Evolutionary conservation across 2,113 vertebrate genomes (phyloP).

Genomic region (Grallaria varia): DNA sequence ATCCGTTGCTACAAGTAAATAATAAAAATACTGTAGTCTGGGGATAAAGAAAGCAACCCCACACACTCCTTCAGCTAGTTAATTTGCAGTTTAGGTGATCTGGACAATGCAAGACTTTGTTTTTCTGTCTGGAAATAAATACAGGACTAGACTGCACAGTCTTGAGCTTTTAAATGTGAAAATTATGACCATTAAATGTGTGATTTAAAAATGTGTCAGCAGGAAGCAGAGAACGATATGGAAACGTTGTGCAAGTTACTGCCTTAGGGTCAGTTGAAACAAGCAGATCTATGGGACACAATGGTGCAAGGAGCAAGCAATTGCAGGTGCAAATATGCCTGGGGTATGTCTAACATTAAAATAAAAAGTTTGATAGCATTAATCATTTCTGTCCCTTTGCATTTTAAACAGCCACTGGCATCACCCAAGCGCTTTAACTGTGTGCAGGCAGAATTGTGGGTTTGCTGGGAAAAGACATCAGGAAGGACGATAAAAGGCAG

Average conservation of each 20-base stretch:
- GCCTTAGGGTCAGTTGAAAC: conserved; percentile 64
- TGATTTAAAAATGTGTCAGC: conserved; percentile 46
- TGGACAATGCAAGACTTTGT: not conserved
- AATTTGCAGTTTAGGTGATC: not conserved
- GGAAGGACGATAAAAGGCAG: not conserved
- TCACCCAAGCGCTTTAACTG: conserved; percentile 10
- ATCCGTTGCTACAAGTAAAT: not conserved
- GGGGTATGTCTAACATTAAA: conserved; percentile 46
- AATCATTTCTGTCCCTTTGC: conserved; percentile 40
- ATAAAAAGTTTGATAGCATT: conserved; percentile 51
- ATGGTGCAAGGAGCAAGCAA: conserved; percentile 25
- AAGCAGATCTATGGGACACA: conserved; percentile 58
- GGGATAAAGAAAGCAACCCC: not conserved
- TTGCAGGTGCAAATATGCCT: conserved; percentile 45
- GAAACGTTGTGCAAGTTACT: conserved; percentile 20
- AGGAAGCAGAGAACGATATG: not conserved
- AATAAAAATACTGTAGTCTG: not conserved
- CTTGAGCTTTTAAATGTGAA: conserved; percentile 15
- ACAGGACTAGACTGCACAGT: not conserved
- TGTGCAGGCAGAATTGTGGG: not conserved
- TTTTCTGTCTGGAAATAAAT: not conserved
- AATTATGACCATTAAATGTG: conserved; percentile 24
- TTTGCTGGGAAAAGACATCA: not conserved
- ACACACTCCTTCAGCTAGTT: not conserved
- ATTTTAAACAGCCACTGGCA: conserved; percentile 33